Evolutionary conservation across 2,888 invertebrate genomes (phyloP), one percentile per base, ranked within the genome.

Genomic region (Microplitis deprimator): DNA sequence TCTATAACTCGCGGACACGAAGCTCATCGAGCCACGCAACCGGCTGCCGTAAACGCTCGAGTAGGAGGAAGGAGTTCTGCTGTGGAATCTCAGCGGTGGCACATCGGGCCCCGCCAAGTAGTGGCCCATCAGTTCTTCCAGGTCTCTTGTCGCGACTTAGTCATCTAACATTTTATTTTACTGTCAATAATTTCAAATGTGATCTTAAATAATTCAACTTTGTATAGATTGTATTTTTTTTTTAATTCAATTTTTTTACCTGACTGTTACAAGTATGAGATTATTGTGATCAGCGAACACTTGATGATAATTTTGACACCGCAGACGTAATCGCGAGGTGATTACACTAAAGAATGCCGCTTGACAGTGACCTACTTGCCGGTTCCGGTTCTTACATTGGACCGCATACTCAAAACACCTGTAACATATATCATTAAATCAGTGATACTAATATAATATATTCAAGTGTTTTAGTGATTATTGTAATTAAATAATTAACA

Each of bases 311-410:
- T 20, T n/a, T 6, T 29, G 13, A 64, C 40, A 13, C 39, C n/a
- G 38, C 40, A 62, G 10, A 41, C 16, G 39, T 62, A 64, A 75
- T 62, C 61, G 64, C 71, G 17, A 7, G 10, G 39, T 62, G 62
- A 69, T 40, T 59, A 38, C 38, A 73, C 68, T 40, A 69, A 20
- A 74, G 62, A 68, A 64, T 73, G 64, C 41, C 59, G 50, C 68
- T 70, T 78, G 87, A 86, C 85, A 88, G 86, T 88, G 87, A 87
- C 87, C 87, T 80, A 87, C 81, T 87, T 86, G 80, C 81, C 82
- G 82, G 77, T 82, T 81, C 81, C 83, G 84, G 83, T 83, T 83
- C 39, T 40, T 50, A 20, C 60, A 8, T n/a, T 8, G 29, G 65
- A 65, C 40, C 61, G 16, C 17, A 20, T 71, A 39, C 41, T 61